These are phyloP conservation scores for Pseudopleuronectes americanus DNA, from an alignment of 2,797 vertebrate species.

Conservation along the genomic window DNA sequence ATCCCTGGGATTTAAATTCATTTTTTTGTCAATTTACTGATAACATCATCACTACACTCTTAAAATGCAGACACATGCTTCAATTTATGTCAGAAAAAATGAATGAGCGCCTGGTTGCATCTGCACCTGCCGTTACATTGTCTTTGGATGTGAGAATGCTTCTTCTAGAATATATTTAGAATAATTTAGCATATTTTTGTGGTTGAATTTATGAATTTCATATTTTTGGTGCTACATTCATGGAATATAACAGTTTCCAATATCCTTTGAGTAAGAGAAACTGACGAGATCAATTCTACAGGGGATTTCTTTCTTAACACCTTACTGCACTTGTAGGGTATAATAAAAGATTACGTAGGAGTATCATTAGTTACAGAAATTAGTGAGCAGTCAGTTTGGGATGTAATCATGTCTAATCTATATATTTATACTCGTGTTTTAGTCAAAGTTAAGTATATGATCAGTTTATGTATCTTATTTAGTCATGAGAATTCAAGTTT, in stretches of 20 bases:
- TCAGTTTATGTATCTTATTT: too few relatives aligned
- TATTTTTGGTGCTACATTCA: neutral
- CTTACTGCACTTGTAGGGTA: neutral
- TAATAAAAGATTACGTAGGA: neutral
- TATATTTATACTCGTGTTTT: too few relatives aligned
- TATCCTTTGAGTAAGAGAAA: neutral
- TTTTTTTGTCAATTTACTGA: neutral
- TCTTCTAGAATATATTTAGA: neutral
- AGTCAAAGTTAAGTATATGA: too few relatives aligned
- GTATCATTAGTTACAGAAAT: neutral
- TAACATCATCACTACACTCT: conserved; percentile 2
- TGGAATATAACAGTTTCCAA: neutral
- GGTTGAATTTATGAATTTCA: neutral
- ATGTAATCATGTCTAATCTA: too few relatives aligned
- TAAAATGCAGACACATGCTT: neutral
- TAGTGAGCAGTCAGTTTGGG: too few relatives aligned
- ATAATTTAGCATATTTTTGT: conserved; percentile 3
- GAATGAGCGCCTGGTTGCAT: neutral
- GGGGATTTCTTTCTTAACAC: too few relatives aligned
- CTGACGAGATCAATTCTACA: neutral
- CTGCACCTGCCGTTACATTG: neutral
- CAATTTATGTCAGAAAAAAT: neutral
- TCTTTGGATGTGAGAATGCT: neutral
- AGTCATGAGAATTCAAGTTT: too few relatives aligned
- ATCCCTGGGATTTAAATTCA: neutral